These are phyloP conservation scores for Serrognathus titanus DNA, from an alignment of 2,888 invertebrate genomes.

Conservation along the genomic window DNA sequence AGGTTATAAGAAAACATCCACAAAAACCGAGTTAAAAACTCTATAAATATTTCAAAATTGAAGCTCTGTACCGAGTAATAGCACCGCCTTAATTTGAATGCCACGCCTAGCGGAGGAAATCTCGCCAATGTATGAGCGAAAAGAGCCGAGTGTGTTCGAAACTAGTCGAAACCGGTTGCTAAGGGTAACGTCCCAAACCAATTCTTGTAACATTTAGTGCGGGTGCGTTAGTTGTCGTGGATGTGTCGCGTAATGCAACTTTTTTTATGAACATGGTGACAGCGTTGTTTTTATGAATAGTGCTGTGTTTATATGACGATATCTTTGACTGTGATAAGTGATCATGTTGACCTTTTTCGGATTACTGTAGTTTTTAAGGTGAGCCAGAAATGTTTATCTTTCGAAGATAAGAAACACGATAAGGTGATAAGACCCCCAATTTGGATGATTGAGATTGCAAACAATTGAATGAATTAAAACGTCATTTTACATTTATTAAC, in stretches of 20 bases:
- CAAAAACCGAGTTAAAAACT: constrained; percentile 15
- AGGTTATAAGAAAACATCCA: constrained; percentile 2
- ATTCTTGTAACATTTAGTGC: constrained; percentile 47
- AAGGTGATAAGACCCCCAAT: too few relatives aligned
- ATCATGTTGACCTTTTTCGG: neutral
- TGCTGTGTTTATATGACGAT: constrained; percentile 7
- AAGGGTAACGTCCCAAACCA: constrained; percentile 48
- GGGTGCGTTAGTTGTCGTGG: constrained; percentile 46
- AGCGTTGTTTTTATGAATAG: constrained; percentile 24
- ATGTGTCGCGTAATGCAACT: constrained; percentile 37
- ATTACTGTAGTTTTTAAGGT: too few relatives aligned
- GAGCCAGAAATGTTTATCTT: too few relatives aligned
- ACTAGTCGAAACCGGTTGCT: constrained; percentile 43
- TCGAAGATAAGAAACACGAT: too few relatives aligned
- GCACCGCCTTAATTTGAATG: constrained; percentile 20
- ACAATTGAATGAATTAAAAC: too few relatives aligned
- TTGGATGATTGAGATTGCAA: too few relatives aligned
- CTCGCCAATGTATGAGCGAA: constrained; percentile 32
- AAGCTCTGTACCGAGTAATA: constrained; percentile 22
- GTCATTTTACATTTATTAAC: too few relatives aligned
- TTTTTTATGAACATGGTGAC: constrained; percentile 24
- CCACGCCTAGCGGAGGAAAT: constrained; percentile 16
- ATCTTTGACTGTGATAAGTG: constrained; percentile 31
- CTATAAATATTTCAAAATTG: constrained; percentile 32
- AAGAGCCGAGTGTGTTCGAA: constrained; percentile 35